Percentiles rank a stretch among this genome's conserved stretches.
Evolutionary conservation across 2,888 invertebrate genomes (phyloP).

Genomic region (Drosophila sordidapex): DNA sequence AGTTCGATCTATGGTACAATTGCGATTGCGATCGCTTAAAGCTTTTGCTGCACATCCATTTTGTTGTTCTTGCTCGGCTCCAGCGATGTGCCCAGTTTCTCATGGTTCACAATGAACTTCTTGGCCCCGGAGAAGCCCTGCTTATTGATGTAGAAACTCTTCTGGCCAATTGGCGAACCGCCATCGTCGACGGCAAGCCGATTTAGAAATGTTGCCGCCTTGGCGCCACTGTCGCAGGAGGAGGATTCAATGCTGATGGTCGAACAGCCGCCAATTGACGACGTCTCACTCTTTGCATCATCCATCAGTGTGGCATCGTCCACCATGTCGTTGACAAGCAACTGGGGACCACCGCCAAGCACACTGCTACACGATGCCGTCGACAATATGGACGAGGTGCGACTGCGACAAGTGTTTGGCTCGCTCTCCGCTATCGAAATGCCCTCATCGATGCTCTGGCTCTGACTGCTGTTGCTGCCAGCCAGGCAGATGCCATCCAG

Average conservation of each 20-base stretch:
- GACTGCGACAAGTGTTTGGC: slow-evolving; percentile 62
- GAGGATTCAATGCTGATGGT: slow-evolving; percentile 81
- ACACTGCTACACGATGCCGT: slow-evolving; percentile 61
- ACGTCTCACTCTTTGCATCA: slow-evolving; percentile 82
- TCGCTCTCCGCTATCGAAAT: slow-evolving; percentile 79
- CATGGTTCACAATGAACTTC: slow-evolving; percentile 78
- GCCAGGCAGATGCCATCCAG: slow-evolving; percentile 61
- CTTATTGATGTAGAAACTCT: slow-evolving; percentile 79
- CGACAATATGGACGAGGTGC: slow-evolving; percentile 65
- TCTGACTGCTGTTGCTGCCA: slow-evolving; percentile 81
- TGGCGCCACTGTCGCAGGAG: slow-evolving; percentile 76
- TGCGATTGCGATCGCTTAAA: slow-evolving; percentile 58
- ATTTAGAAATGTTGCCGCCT: slow-evolving; percentile 71
- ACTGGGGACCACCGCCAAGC: slow-evolving; percentile 57
- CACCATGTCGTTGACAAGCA: slow-evolving; percentile 73
- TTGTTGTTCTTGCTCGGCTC: slow-evolving; percentile 45
- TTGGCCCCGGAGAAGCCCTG: slow-evolving; percentile 79
- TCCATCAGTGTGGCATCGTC: slow-evolving; percentile 83
- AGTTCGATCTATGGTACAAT: slow-evolving; percentile 40
- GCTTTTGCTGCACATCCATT: slow-evolving; percentile 72
- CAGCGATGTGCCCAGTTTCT: slow-evolving; percentile 52
- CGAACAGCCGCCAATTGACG: slow-evolving; percentile 81
- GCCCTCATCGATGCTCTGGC: slow-evolving; percentile 79
- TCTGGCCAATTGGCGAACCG: slow-evolving; percentile 63
- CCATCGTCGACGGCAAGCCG: slow-evolving; percentile 69